Conservation (phyloP, 2,797 vertebrate species). For the Cynodonichthys magdalenae region DNA sequence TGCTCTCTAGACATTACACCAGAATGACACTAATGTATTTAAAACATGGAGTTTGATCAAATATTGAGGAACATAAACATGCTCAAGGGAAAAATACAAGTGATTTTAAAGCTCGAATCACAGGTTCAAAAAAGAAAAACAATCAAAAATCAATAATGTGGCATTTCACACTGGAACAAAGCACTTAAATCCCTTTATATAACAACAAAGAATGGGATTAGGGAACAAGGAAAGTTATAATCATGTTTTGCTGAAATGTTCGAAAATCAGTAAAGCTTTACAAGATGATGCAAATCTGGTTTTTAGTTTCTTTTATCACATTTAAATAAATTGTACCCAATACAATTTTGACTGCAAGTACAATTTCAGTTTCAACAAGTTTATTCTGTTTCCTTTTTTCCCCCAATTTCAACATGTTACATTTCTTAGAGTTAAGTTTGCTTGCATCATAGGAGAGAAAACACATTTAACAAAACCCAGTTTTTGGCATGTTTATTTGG, state of each 20-base stretch:
- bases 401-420: conserved; percentile 15
- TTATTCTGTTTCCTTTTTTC: not conserved
- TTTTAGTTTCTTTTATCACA: no score
- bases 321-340: not conserved
- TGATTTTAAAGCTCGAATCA: conserved; percentile 10
- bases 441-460: conserved; percentile 11
- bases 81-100: conserved; percentile 6
- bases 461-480: conserved; percentile 18
- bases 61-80: conserved; percentile 21
- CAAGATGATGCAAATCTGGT: not conserved
- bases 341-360: conserved; percentile 4
- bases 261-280: not conserved
- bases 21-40: conserved; percentile 37
- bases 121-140: conserved; percentile 27
- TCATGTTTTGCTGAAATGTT: not conserved
- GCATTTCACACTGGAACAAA: conserved; percentile 35
- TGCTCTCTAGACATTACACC: conserved; percentile 40
- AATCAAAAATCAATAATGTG: conserved; percentile 37
- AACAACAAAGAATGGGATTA: not conserved
- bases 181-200: conserved; percentile 10
- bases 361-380: no score
- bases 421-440: conserved; percentile 17
- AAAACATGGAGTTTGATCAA: conserved; percentile 32
- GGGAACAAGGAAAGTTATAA: not conserved
- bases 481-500: conserved; percentile 30